These are phyloP conservation scores for Ploceus nigricollis DNA, from an alignment of 2,113 vertebrate species.

Conservation along the genomic window DNA sequence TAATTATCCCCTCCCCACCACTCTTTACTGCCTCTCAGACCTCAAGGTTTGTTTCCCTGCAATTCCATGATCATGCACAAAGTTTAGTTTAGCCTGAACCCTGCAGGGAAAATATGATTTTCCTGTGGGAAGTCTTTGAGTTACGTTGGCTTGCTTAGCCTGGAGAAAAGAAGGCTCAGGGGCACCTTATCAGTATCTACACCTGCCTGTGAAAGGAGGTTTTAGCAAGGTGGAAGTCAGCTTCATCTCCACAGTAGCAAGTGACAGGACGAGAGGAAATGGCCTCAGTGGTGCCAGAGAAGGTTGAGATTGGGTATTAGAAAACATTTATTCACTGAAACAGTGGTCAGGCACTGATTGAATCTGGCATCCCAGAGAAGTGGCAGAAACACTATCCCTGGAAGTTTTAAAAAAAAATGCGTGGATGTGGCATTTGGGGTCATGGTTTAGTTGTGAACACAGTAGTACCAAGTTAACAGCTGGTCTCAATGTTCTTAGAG, in stretches of 20 bases:
- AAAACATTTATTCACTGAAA: not conserved
- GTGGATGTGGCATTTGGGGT: not conserved
- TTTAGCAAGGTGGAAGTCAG: not conserved
- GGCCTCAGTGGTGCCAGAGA: not conserved
- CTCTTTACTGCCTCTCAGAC: not conserved
- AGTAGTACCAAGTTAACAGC: not conserved
- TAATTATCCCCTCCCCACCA: not conserved
- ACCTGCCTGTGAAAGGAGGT: not conserved
- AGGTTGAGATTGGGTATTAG: not conserved
- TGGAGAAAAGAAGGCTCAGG: not conserved
- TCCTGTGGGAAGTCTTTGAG: not conserved
- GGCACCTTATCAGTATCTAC: not conserved
- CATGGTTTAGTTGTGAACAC: not conserved
- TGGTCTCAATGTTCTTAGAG: not conserved
- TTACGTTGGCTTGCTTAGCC: not conserved
- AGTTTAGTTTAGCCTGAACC: slow-evolving; percentile 2
- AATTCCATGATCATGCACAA: not conserved
- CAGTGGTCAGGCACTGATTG: not conserved
- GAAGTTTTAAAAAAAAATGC: not conserved
- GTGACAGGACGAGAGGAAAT: not conserved
- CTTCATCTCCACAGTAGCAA: not conserved
- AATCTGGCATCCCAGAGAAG: not conserved
- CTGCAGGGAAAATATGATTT: not conserved
- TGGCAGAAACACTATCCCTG: not conserved
- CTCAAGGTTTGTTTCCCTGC: not conserved